Base-by-base conservation (phyloP, 2,888 invertebrate species). In the Rhopalosiphum nymphaeae region DNA sequence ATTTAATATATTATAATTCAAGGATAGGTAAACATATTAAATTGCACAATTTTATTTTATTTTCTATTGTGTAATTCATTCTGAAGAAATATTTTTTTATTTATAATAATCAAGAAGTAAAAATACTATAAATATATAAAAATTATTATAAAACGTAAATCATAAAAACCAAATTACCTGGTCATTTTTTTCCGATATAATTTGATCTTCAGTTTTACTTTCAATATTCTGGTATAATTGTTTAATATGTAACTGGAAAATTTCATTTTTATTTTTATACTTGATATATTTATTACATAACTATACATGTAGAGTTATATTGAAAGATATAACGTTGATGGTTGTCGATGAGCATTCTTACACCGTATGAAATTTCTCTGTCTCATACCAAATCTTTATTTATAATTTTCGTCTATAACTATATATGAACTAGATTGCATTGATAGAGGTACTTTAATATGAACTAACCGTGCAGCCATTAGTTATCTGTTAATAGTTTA, bases 241-340 rank as follows among this genome's bases (percentile, higher is more conserved):
- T 93, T 78, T 67, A 53, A 91, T 61, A 87, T 61, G 85, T 49
- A 86, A 91, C 94, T 94, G 86, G 53, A 94, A 94, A 85, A 84
- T 29, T 78, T 91, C 4, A 42, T 49, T 49, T 49, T 78, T 9
- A 49, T 78, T 53, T 36, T 13, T 21, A 78, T 53, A 9, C 0
- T 42, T 36, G 36, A 78, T 78, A 36, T 36, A 7, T 36, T 78
- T 78, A 78, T 7, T 78, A 78, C 25, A n/a, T 16, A 67, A 16
- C n/a, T 67, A 67, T n/a, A 67, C n/a, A n/a, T n/a, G n/a, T 3
- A 67, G 13, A n/a, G 13, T n/a, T 67, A 1, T 36, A 67, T 67
- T 67, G n/a, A 67, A 67, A 16, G n/a, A 16, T 67, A 67, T 67
- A 67, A 46, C 1, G 13, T 36, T 5, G 67, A 5, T 67, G 67